Conservation (phyloP, 1,140 invertebrate species). For the Aradophagus sp. region DNA sequence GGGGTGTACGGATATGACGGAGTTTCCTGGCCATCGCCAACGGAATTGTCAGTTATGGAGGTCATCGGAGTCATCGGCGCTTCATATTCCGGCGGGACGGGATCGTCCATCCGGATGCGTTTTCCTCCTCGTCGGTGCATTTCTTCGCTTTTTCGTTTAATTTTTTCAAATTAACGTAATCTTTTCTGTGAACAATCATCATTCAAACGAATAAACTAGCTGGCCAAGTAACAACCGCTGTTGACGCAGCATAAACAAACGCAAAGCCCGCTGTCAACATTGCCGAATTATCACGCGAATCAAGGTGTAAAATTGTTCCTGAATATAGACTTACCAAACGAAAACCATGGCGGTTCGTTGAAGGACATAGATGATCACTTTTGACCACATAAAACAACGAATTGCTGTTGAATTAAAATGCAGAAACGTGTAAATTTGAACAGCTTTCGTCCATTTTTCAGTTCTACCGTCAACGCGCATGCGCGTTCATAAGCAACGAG, state of each 20-base stretch:
- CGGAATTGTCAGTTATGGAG: constrained; percentile 74
- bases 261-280: background rate
- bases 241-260: constrained; percentile 13
- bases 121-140: constrained; percentile 90
- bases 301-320: no score
- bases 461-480: constrained; percentile 13
- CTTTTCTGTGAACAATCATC: background rate
- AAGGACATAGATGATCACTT: background rate
- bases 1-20: constrained; percentile 71
- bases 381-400: background rate
- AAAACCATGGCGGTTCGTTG: background rate
- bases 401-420: background rate
- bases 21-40: constrained; percentile 73
- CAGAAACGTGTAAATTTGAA: constrained; percentile 27
- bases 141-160: constrained; percentile 51
- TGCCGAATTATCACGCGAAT: background rate
- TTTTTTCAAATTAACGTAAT: background rate
- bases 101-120: constrained; percentile 92
- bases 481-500: constrained; percentile 1
- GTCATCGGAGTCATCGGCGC: constrained; percentile 85
- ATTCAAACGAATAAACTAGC: background rate
- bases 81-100: constrained; percentile 87
- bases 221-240: no score
- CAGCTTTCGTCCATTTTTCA: constrained; percentile 39
- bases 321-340: constrained; percentile 1